Percentiles rank a stretch among this genome's conserved stretches.
Conservation (phyloP, 2,888 invertebrate genomes). For the Resseliella maxima region DNA sequence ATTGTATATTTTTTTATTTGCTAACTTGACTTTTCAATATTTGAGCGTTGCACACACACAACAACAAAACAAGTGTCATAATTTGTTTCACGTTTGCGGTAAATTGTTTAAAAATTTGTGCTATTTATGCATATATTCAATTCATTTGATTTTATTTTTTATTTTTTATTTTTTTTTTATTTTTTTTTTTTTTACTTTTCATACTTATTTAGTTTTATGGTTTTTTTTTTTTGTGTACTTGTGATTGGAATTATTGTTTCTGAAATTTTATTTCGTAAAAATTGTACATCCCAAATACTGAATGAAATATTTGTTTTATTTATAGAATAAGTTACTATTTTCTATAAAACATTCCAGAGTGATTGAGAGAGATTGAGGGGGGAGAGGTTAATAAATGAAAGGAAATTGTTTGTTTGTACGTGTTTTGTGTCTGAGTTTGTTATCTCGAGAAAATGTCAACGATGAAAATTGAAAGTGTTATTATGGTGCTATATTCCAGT, state of each 20-base stretch:
- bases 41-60: background rate
- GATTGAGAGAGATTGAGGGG: background rate
- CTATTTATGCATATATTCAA: no score
- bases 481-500: no score
- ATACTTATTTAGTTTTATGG: background rate
- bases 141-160: background rate
- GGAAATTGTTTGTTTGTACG: no score
- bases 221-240: no score
- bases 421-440: no score
- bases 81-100: background rate
- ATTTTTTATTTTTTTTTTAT: background rate
- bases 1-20: no score
- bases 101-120: conserved; percentile 19
- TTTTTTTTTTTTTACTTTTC: background rate
- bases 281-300: conserved; percentile 39
- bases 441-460: no score
- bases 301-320: background rate
- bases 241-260: background rate
- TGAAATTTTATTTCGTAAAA: background rate
- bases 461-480: no score
- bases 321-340: background rate
- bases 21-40: background rate
- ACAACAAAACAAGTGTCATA: no score
- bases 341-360: background rate
- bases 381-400: background rate